Percentiles rank a stretch among this genome's conserved stretches.
Conservation (phyloP, 2,113 vertebrate species). For the Melierax canorus region DNA sequence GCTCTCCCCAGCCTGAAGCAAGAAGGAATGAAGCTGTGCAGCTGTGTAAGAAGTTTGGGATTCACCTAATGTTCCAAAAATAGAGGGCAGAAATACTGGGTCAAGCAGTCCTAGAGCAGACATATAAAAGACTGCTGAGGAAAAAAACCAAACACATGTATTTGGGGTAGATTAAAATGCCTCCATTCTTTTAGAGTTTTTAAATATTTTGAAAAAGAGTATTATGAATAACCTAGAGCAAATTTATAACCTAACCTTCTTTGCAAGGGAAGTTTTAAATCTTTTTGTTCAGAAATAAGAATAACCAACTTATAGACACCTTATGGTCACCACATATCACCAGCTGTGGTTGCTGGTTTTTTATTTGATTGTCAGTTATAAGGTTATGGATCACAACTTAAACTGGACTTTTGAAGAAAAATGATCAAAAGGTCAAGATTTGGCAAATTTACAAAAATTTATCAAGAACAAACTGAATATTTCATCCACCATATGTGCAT, state of each 20-base stretch:
- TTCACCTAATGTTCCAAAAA: neutral
- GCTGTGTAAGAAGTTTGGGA: neutral
- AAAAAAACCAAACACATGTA: fast-evolving
- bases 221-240: neutral
- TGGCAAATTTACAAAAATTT: neutral
- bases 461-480: neutral
- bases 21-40: neutral
- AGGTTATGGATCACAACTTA: neutral
- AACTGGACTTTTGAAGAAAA: neutral
- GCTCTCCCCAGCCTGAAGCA: neutral
- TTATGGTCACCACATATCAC: neutral
- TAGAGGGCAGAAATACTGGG: neutral
- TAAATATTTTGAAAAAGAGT: neutral
- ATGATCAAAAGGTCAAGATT: neutral
- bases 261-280: neutral
- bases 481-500: neutral
- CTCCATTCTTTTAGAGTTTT: neutral
- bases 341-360: neutral
- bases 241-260: neutral
- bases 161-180: neutral
- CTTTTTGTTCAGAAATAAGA: neutral
- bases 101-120: neutral
- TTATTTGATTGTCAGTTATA: neutral
- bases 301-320: neutral
- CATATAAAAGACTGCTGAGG: neutral